Base-by-base conservation (phyloP, 2,797 vertebrate species). In the Leptodactylus fallax region DNA sequence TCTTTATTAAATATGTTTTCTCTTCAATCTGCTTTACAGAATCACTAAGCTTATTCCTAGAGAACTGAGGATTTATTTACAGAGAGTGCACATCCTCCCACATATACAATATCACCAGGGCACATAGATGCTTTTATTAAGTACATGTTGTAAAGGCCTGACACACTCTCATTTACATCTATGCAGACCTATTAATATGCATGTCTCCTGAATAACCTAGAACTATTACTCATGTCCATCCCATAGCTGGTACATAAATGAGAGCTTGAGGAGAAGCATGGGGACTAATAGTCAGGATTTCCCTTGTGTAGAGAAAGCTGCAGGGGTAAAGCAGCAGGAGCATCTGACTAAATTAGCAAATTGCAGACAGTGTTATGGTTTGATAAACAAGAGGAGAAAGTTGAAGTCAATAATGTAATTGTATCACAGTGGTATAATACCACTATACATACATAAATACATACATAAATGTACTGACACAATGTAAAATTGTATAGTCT, bases 1-100 rank as follows among this genome's bases (percentile, higher is more conserved):
- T 87, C 85, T 83, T 83, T 87, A 89, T 89, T 86, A 83, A 86
- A 86, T 86, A 87, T 89, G 88, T 71, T 88, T 81, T 79, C 80
- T 60, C 63, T 80, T 60, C 84, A 87, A 87, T 89, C 80, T 86
- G 72, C 69, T 79, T 89, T 83, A 87, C 72, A 55, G 74, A 89
- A 72, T 72, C 80, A 60, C 79, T 87, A 86, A 86, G 60, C 84
- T 71, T 56, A 56, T 89, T 89, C 88, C 88, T 89, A 83, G 88
- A 86, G 88, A 89, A 83, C 53, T 72, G 58, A 27, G 79, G 88
- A 79, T 89, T 86, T 86, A 86, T 51, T 67, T 83, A 79, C 80
- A 83, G 85, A 63, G 81, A 86, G 67, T 83, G 56, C 16, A 58
- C 79, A 83, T 81, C n/a, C 27, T 47, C 51, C 58, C 58, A 51